These are phyloP conservation scores for Rafetus swinhoei DNA, from an alignment of 2,113 vertebrate genomes.

Conservation along the genomic window DNA sequence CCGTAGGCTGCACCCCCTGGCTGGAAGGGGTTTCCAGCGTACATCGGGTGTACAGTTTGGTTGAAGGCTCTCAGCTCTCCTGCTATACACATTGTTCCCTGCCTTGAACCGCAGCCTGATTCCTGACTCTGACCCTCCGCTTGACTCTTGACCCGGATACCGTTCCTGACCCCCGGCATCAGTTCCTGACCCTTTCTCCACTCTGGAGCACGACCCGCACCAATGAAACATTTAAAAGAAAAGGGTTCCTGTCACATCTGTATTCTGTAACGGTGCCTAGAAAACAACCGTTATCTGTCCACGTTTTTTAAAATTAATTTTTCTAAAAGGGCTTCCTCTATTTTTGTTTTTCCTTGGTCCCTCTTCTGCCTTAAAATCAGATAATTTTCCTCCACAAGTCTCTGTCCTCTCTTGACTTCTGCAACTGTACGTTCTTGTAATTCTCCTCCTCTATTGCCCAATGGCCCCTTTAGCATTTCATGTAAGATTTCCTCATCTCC, in stretches of 20 bases:
- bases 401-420: neutral
- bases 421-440: neutral
- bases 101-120: too few relatives aligned
- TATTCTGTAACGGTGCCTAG: neutral
- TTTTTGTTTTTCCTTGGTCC: neutral
- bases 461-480: neutral
- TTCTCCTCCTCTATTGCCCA: neutral
- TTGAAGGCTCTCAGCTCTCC: too few relatives aligned
- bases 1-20: too few relatives aligned
- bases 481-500: conserved; percentile 4
- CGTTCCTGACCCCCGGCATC: too few relatives aligned
- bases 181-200: too few relatives aligned
- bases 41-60: too few relatives aligned
- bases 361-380: neutral
- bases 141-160: too few relatives aligned
- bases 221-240: neutral
- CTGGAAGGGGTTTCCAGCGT: too few relatives aligned
- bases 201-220: too few relatives aligned
- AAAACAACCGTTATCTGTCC: neutral
- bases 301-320: neutral
- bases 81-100: too few relatives aligned
- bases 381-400: neutral
- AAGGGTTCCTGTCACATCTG: neutral
- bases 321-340: neutral
- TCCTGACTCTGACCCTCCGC: too few relatives aligned